Base-by-base conservation (phyloP, 2,113 vertebrate species). In the Eonycteris spelaea region DNA sequence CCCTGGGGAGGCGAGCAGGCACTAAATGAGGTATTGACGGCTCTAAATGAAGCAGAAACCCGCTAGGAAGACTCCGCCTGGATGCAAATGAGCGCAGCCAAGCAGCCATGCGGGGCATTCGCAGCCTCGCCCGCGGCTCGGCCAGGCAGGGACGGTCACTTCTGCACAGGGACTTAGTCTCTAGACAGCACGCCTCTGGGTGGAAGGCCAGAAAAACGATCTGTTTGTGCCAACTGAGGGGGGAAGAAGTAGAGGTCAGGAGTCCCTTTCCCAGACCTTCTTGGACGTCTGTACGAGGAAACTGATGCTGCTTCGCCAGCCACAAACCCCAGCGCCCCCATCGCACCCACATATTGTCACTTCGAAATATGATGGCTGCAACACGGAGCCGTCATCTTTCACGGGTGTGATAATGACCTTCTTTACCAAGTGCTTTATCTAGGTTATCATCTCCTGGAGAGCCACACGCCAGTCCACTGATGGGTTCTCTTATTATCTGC, bases 31-130 rank as follows among this genome's bases (percentile, higher is more conserved):
- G 98, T 98, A 98, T 98, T 98, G 99, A 98, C 30, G 7, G 97
- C 93, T 98, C 98, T 98, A 99, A 99, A 98, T 98, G 98, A 99
- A 98, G 98, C 98, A 98, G 98, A 99, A 98, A 98, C 97, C 96
- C 93, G 90, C 95, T 89, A 70, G 97, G 96, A 97, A 98, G 94
- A 87, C 91, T 68, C 86, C 61, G 95, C 92, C 71, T 82, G 21
- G 61, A 24, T 35, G 75, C 97, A 22, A 97, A 73, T 22, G 63
- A 97, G 96, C 7, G 33, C 1, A 96, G 91, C 90, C 73, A 71
- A 45, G 97, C 1, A 3, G 84, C 70, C 97, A 98, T 95, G 92
- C 3, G 65, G 95, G 96, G 90, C 97, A 90, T 96, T 97, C 97
- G 98, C 94, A 86, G 97, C 77, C 98, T 98, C 96, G 97, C 95